Base-by-base conservation (phyloP, 1,140 invertebrate species). In the Thaumatotibia leucotreta region DNA sequence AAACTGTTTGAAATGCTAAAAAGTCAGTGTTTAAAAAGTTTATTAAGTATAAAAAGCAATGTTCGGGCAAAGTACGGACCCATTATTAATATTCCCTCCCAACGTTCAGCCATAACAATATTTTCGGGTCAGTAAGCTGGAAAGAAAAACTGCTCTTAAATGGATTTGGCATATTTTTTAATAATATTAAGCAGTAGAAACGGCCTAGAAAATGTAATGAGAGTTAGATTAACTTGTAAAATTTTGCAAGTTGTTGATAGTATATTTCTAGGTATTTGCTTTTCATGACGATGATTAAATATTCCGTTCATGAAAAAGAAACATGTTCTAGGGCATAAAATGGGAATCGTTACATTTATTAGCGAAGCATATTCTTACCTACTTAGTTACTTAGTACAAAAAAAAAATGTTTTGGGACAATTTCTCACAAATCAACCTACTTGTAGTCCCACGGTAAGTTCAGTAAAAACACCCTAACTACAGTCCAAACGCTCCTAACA, bases 101-200 rank as follows among this genome's bases (percentile, higher is more conserved):
- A 65, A 73, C 78, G 73, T 69, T 74, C 65, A 64, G 62, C 74
- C 75, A 75, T 82, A 83, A 80, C 80, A 85, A 85, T 85, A 85
- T 85, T 85, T 82, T 79, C 73, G 66, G 72, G 67, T 68, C 76
- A 76, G 70, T 81, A 76, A 80, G 74, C 80, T 72, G 78, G 69
- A 79, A 83, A 79, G 75, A 83, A 83, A 82, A 83, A 83, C 76
- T 76, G 75, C 67, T 71, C 72, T 80, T 79, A 83, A 85, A 83
- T 75, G 76, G 78, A 85, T 83, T 81, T 76, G 72, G 80, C 79
- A 84, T 84, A 83, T 86, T 83, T 83, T 85, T 83, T 81, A 74
- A 76, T 81, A 81, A 81, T 86, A 78, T 79, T 78, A 80, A 79
- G 74, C 75, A 68, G 68, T 79, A 79, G 69, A 75, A 77, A 83